Evolutionary conservation across 2,797 vertebrate species (phyloP).

Genomic region (Propithecus deckenii): DNA sequence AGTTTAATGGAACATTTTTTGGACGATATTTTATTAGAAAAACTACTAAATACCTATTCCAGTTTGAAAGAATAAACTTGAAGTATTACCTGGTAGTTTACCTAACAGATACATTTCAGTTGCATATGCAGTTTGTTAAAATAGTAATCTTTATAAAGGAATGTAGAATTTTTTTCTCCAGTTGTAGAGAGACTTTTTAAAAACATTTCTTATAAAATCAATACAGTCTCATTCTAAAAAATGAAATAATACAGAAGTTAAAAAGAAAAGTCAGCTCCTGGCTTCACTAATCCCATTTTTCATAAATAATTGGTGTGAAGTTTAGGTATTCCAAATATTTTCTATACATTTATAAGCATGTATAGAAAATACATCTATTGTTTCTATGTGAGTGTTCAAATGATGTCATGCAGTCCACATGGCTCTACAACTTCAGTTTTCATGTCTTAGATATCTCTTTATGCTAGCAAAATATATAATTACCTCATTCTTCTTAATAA

Average conservation of each 20-base stretch:
- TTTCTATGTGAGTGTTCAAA: not conserved
- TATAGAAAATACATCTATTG: not conserved
- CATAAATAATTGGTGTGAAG: not conserved
- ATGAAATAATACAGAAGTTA: not conserved
- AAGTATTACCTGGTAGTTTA: not conserved
- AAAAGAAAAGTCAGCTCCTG: not conserved
- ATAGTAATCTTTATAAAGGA: constrained; percentile 29
- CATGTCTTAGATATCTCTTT: not conserved
- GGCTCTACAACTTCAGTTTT: not conserved
- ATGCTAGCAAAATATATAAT: not conserved
- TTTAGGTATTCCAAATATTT: not conserved
- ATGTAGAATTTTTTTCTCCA: not conserved
- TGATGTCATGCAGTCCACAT: not conserved
- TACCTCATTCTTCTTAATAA: not conserved
- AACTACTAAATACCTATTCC: not conserved
- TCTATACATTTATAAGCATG: not conserved
- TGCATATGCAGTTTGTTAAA: not conserved
- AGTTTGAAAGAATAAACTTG: not conserved
- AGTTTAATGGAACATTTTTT: constrained; percentile 52
- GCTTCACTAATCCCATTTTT: not conserved
- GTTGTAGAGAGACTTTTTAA: not conserved
- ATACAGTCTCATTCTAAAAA: not conserved
- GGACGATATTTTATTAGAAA: not conserved
- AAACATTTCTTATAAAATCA: not conserved
- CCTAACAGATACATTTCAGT: not conserved